phyloP scores from a whole-genome alignment of 1,140 invertebrate genomes.

The Zaprionus ornatus region DNA sequence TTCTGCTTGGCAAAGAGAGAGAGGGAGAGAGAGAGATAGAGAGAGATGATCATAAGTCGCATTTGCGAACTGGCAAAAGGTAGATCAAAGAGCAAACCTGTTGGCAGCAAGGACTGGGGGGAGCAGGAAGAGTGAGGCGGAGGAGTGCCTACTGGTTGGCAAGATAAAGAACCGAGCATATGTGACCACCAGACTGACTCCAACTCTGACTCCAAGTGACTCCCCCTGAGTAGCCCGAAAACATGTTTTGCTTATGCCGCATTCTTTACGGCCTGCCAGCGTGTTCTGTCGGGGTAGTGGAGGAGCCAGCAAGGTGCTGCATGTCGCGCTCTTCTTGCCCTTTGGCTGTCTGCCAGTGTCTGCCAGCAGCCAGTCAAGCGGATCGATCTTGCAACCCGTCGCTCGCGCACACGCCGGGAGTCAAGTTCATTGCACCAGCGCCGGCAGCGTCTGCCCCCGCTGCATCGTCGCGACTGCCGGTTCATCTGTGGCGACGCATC shows the following conservation, averaged over 20 bases:
- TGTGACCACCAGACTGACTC: slow-evolving; percentile 27
- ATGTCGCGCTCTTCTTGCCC: slow-evolving; percentile 32
- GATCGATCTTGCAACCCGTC: slow-evolving; percentile 51
- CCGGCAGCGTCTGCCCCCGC: slow-evolving; percentile 20
- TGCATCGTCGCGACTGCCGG: slow-evolving; percentile 41
- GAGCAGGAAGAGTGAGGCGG: neutral
- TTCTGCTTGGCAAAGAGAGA: neutral
- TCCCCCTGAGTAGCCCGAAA: slow-evolving; percentile 11
- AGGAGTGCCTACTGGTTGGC: neutral
- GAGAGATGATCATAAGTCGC: slow-evolving; percentile 65
- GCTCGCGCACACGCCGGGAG: slow-evolving; percentile 5
- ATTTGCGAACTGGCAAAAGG: slow-evolving; percentile 18
- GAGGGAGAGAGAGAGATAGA: neutral
- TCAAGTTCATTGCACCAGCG: slow-evolving; percentile 71
- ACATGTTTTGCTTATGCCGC: slow-evolving; percentile 53
- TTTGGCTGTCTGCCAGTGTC: slow-evolving; percentile 45
- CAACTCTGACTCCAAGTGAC: neutral
- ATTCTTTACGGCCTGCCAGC: slow-evolving; percentile 7
- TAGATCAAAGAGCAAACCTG: slow-evolving; percentile 55
- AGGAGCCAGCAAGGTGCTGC: neutral
- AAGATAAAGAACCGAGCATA: slow-evolving; percentile 46
- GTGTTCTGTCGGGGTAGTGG: neutral
- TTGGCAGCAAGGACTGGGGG: slow-evolving; percentile 1
- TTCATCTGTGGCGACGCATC: slow-evolving; percentile 7
- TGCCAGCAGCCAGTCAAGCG: slow-evolving; percentile 62